A percentile compares a stretch with the other conserved stretches of the same genome.
Evolutionary conservation across 1,140 invertebrate species (phyloP).

Genomic region (Ylistrum balloti): DNA sequence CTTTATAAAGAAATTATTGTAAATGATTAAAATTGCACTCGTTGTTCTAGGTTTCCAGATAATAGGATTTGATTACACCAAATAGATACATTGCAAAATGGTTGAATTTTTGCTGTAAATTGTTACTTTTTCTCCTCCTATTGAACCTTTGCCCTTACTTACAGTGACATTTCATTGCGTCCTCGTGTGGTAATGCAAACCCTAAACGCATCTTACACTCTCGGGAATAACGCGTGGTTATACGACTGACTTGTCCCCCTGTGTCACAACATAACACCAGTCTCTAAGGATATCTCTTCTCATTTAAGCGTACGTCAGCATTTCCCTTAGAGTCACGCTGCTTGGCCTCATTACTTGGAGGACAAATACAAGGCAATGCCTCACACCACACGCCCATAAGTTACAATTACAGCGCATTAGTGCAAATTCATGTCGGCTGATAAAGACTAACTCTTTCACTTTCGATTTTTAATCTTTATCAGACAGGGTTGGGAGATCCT

Average conservation of each 20-base stretch:
- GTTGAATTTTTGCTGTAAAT: too few relatives aligned
- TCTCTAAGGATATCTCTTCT: neutral
- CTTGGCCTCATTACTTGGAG: neutral
- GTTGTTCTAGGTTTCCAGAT: too few relatives aligned
- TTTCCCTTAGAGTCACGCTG: neutral
- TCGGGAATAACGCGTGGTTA: neutral
- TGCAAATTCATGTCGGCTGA: neutral
- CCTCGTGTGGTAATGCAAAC: neutral
- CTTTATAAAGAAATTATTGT: too few relatives aligned
- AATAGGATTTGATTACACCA: too few relatives aligned
- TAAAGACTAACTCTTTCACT: slow-evolving; percentile 34
- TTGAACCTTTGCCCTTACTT: neutral
- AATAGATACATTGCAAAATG: too few relatives aligned
- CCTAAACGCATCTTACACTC: neutral
- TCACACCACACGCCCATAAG: slow-evolving; percentile 10
- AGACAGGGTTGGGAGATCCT: neutral
- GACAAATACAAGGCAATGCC: neutral
- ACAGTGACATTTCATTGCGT: neutral
- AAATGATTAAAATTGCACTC: too few relatives aligned
- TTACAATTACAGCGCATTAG: slow-evolving; percentile 26
- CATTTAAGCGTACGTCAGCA: neutral
- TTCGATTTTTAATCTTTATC: slow-evolving; percentile 1
- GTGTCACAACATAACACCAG: neutral
- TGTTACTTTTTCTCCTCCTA: too few relatives aligned
- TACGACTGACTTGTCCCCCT: neutral